These are phyloP conservation scores for Harpalus rubripes DNA, from an alignment of 2,888 invertebrate species.

Conservation along the genomic window DNA sequence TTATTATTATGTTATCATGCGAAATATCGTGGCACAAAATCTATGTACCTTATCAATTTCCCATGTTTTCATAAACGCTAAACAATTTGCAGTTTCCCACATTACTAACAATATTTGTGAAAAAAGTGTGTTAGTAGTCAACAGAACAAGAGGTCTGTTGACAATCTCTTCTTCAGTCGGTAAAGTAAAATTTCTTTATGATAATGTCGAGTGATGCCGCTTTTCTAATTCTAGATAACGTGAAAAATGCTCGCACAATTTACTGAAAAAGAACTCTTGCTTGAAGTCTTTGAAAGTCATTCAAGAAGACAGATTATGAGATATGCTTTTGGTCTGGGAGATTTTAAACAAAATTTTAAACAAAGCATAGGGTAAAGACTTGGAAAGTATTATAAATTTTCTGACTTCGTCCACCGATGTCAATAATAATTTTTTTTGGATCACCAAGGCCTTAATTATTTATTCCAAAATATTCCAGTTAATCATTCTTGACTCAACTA, in stretches of 20 bases:
- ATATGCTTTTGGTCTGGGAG: too few relatives aligned
- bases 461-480: too few relatives aligned
- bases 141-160: constrained; percentile 1
- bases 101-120: constrained; percentile 39
- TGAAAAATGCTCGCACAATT: constrained; percentile 31
- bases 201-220: constrained; percentile 19
- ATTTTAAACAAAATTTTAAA: too few relatives aligned
- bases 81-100: neutral
- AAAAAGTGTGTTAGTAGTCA: constrained; percentile 37
- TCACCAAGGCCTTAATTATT: too few relatives aligned
- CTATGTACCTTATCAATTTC: neutral
- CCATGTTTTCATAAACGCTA: constrained; percentile 6
- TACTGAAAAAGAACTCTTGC: neutral
- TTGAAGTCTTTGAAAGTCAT: too few relatives aligned
- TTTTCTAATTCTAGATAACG: constrained; percentile 43
- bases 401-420: too few relatives aligned
- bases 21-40: constrained; percentile 32
- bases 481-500: too few relatives aligned
- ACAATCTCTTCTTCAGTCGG: constrained; percentile 15
- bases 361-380: too few relatives aligned
- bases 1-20: too few relatives aligned
- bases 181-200: constrained; percentile 27
- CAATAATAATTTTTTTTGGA: too few relatives aligned
- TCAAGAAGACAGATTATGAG: too few relatives aligned
- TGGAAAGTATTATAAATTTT: too few relatives aligned